Evolutionary conservation across 2,888 invertebrate genomes (phyloP).

Genomic region (Neuroscelio doddi): DNA sequence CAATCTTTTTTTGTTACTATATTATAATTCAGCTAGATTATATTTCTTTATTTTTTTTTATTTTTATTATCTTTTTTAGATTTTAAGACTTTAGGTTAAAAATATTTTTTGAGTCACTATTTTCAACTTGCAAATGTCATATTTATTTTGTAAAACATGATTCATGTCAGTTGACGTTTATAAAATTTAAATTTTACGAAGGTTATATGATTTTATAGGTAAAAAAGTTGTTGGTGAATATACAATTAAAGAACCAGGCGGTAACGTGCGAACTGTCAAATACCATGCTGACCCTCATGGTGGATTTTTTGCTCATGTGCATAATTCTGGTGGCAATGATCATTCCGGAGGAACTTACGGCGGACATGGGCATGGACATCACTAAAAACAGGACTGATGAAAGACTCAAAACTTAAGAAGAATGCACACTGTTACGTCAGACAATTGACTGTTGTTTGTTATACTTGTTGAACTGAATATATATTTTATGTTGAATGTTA

Average conservation of each 20-base stretch:
- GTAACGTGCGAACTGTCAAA: conserved; percentile 63
- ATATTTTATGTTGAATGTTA: background rate
- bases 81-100: background rate
- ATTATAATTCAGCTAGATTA: too few species aligned
- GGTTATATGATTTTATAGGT: conserved; percentile 12
- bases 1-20: too few species aligned
- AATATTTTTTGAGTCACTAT: background rate
- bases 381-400: background rate
- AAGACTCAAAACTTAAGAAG: background rate
- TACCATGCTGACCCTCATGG: conserved; percentile 66
- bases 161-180: too few species aligned
- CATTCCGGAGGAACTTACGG: conserved; percentile 65
- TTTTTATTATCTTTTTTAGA: background rate
- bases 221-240: conserved; percentile 65
- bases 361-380: conserved; percentile 52
- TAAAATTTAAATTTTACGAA: too few species aligned
- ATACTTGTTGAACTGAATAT: conserved; percentile 5
- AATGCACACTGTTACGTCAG: background rate
- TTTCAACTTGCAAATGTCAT: too few species aligned
- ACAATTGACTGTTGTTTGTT: conserved; percentile 23
- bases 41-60: background rate
- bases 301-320: conserved; percentile 68
- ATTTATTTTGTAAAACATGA: too few species aligned
- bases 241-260: conserved; percentile 68
- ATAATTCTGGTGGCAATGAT: conserved; percentile 65